Percentiles rank a stretch among this genome's conserved stretches.
These are phyloP conservation scores for Xestia sexstrigata DNA, from an alignment of 2,888 invertebrate species.

Conservation along the genomic window DNA sequence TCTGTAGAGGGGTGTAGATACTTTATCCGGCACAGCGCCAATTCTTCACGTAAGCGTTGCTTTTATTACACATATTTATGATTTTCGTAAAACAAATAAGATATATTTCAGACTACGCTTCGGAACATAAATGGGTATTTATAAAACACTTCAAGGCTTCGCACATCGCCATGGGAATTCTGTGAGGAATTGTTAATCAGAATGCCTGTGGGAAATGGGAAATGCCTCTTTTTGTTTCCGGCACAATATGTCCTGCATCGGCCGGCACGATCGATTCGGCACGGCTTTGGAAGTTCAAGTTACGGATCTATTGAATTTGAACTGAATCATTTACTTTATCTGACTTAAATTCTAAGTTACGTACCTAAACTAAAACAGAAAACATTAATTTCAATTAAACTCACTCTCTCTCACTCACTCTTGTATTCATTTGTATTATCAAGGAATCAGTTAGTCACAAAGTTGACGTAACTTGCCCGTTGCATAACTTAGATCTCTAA, in stretches of 20 bases:
- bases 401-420: too few relatives aligned
- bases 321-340: too few relatives aligned
- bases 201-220: conserved; percentile 3
- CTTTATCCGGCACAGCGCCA: conserved; percentile 43
- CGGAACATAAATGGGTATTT: conserved; percentile 61
- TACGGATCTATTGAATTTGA: too few relatives aligned
- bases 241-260: neutral
- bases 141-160: conserved; percentile 55
- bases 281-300: neutral
- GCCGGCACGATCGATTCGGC: neutral
- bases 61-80: conserved; percentile 66
- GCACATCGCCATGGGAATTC: conserved; percentile 13
- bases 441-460: neutral
- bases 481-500: neutral
- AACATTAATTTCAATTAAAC: neutral
- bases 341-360: too few relatives aligned
- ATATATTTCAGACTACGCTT: conserved; percentile 56
- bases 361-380: too few relatives aligned
- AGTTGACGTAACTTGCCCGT: neutral
- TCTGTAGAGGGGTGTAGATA: conserved; percentile 28
- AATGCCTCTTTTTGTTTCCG: conserved; percentile 10
- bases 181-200: conserved; percentile 17
- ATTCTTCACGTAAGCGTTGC: conserved; percentile 58
- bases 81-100: conserved; percentile 63
- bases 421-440: neutral